Conservation (phyloP, 2,888 invertebrate species). For the Caenorhabditis becei region DNA sequence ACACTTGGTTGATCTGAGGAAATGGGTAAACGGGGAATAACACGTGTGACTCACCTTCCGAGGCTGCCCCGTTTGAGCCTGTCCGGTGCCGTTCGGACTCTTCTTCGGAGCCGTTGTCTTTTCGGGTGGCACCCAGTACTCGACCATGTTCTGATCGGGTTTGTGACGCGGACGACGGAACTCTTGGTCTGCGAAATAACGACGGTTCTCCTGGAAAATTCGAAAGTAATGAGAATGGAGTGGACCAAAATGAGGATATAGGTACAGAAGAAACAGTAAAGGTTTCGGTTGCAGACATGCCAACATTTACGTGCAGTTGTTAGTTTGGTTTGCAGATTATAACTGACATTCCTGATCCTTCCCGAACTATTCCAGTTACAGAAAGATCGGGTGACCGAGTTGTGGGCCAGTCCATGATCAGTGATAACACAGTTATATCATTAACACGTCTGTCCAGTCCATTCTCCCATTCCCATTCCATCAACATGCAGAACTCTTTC, state of each 20-base stretch:
- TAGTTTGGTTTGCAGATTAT: background rate
- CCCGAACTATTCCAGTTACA: no score
- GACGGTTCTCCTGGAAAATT: slow-evolving; percentile 50
- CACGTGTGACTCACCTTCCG: slow-evolving; percentile 21
- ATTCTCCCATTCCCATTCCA: background rate
- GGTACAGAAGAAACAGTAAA: background rate
- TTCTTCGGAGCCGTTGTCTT: slow-evolving; percentile 33
- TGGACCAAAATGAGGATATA: background rate
- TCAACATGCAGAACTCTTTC: slow-evolving; percentile 8
- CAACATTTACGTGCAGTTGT: background rate
- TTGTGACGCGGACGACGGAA: slow-evolving; percentile 55
- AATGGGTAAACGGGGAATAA: background rate
- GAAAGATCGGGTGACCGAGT: no score
- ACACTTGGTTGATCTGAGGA: slow-evolving; percentile 52
- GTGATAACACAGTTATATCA: no score
- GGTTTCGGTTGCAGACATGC: background rate
- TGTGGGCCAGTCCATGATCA: no score
- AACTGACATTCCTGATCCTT: no score
- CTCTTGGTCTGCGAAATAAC: slow-evolving; percentile 56
- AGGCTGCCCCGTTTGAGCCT: slow-evolving; percentile 12
- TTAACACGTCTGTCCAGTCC: no score
- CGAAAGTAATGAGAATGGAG: background rate
- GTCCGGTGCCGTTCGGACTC: slow-evolving; percentile 8
- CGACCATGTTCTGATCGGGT: slow-evolving; percentile 62
- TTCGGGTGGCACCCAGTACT: slow-evolving; percentile 68